Conservation (phyloP, 2,888 invertebrate species). For the Spodoptera picta region DNA sequence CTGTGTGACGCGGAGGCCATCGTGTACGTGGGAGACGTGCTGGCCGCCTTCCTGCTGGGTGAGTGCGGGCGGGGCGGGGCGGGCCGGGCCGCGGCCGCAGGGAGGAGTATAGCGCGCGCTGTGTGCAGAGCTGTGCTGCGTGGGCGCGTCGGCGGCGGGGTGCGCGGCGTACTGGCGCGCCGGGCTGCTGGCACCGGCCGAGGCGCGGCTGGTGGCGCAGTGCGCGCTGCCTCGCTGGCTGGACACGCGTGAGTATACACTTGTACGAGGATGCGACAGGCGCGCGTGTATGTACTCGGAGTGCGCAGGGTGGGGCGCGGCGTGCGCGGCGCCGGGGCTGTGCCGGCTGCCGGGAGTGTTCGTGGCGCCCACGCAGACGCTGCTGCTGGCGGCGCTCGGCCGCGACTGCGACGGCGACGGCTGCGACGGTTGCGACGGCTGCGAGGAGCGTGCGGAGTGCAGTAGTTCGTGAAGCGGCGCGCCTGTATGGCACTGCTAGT, state of each 20-base stretch:
- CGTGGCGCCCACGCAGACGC: slow-evolving; percentile 69
- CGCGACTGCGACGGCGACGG: background rate
- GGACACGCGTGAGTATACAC: slow-evolving; percentile 38
- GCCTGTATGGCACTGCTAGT: background rate
- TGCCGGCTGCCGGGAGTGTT: slow-evolving; percentile 67
- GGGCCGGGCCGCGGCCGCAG: background rate
- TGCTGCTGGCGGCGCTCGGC: slow-evolving; percentile 64
- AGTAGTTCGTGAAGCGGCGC: slow-evolving; percentile 2
- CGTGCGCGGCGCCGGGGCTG: slow-evolving; percentile 51
- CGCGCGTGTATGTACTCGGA: too few relatives aligned
- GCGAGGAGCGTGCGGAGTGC: background rate
- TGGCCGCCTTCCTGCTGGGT: slow-evolving; percentile 58
- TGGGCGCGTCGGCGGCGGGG: slow-evolving; percentile 60
- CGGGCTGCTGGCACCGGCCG: slow-evolving; percentile 61
- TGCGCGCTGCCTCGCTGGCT: slow-evolving; percentile 65
- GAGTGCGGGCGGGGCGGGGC: slow-evolving; percentile 13
- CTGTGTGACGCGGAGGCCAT: slow-evolving; percentile 71
- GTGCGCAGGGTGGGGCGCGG: slow-evolving; percentile 34
- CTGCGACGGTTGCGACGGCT: background rate
- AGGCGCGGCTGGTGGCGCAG: slow-evolving; percentile 63
- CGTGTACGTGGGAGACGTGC: slow-evolving; percentile 58
- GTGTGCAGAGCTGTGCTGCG: slow-evolving; percentile 59
- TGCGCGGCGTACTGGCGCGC: slow-evolving; percentile 66
- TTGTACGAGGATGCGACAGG: too few relatives aligned
- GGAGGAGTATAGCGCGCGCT: background rate